Evolutionary conservation across 2,888 invertebrate genomes (phyloP).

Genomic region (Coremacera marginata): DNA sequence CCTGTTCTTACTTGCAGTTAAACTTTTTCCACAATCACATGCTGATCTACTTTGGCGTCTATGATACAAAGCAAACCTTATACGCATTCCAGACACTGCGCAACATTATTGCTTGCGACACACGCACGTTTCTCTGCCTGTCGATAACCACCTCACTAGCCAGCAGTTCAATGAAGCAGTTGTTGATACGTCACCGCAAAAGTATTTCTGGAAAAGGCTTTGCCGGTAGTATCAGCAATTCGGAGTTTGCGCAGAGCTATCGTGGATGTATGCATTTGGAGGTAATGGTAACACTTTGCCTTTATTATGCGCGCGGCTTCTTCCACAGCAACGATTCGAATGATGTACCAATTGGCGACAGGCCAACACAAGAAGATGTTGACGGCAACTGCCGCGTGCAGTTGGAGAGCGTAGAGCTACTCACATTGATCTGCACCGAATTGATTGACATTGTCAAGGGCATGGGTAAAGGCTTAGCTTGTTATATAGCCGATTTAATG

Average conservation of each 20-base stretch:
- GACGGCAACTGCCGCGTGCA: conserved; percentile 83
- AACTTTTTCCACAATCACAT: conserved; percentile 84
- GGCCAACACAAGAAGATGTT: conserved; percentile 78
- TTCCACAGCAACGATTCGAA: conserved; percentile 63
- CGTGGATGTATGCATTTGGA: conserved; percentile 86
- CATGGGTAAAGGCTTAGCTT: conserved; percentile 80
- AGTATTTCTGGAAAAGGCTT: conserved; percentile 81
- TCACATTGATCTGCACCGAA: conserved; percentile 80
- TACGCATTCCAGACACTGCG: conserved; percentile 82
- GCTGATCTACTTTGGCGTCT: conserved; percentile 83
- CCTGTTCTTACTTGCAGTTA: conserved; percentile 38
- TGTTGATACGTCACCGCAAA: conserved; percentile 77
- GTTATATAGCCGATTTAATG: conserved; percentile 81
- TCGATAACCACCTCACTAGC: conserved; percentile 81
- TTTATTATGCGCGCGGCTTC: conserved; percentile 85
- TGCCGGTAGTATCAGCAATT: conserved; percentile 73
- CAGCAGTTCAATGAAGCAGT: conserved; percentile 69
- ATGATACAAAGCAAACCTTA: conserved; percentile 79
- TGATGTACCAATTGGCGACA: conserved; percentile 65
- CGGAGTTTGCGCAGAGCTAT: conserved; percentile 78
- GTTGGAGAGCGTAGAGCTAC: conserved; percentile 79
- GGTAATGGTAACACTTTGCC: conserved; percentile 79
- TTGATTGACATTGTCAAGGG: conserved; percentile 80
- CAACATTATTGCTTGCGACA: conserved; percentile 78
- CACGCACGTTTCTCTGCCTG: conserved; percentile 80